Evolutionary conservation across 2,888 invertebrate species (phyloP).

Genomic region (Strigamia maritima): DNA sequence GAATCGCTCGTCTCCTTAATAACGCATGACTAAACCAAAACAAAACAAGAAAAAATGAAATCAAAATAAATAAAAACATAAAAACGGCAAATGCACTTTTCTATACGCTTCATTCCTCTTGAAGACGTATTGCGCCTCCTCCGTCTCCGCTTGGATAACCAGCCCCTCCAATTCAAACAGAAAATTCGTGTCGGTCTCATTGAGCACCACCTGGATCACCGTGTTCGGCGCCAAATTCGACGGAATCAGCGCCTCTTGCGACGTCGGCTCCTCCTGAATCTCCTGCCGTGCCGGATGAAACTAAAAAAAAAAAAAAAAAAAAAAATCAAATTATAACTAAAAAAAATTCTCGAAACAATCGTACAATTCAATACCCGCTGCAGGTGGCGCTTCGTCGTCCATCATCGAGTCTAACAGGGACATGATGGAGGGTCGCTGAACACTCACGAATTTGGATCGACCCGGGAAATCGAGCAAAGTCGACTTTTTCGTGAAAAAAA

Average conservation of each 20-base stretch:
- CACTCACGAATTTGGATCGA: not conserved
- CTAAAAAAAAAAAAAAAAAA: no score
- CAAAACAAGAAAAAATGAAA: not conserved
- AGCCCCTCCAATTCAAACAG: constrained; percentile 42
- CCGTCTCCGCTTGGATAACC: constrained; percentile 37
- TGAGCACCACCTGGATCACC: constrained; percentile 36
- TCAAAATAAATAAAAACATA: not conserved
- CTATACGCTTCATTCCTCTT: constrained; percentile 36
- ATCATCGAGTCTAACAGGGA: not conserved
- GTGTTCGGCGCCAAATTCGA: not conserved
- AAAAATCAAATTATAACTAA: not conserved
- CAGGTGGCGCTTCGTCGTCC: not conserved
- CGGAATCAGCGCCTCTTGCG: constrained; percentile 32
- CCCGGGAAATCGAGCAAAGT: not conserved
- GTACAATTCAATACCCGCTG: not conserved
- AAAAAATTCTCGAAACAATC: not conserved
- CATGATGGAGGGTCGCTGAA: not conserved
- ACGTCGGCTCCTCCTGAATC: constrained; percentile 34
- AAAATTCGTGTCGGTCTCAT: constrained; percentile 40
- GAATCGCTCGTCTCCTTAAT: not conserved
- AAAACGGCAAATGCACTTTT: constrained; percentile 14
- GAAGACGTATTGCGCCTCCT: constrained; percentile 38
- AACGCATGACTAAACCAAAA: not conserved
- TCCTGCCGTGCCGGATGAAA: constrained; percentile 14
- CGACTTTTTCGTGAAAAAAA: not conserved